Base-by-base conservation (phyloP, 2,797 vertebrate genomes). In the Poecilia velifera region DNA sequence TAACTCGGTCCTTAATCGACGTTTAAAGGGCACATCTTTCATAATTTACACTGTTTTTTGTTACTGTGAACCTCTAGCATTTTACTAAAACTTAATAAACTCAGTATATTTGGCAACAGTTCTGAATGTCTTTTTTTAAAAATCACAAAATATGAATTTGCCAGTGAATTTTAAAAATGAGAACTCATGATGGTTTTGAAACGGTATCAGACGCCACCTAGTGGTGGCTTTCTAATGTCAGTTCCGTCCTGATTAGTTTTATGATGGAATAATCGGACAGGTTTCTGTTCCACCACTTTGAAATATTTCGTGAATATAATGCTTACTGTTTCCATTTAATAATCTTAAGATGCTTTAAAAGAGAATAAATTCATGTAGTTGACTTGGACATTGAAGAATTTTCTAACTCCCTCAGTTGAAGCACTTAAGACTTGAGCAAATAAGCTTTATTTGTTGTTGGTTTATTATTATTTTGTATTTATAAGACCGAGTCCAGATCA, bases 21-120 rank as follows among this genome's bases (percentile, higher is more conserved):
- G 12, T 79, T 47, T 45, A 31, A 55, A 47, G 43, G 14, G 12
- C 82, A 90, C 84, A 70, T 84, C 78, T 81, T 81, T 89, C 75
- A 51, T 39, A 57, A 59, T 20, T 22, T 51, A 34, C 75, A 81
- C 53, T 78, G 70, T 83, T 74, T 86, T 90, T 93, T 92, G 79
- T 90, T 82, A 88, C 84, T 81, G 81, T 90, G 76, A 85, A 64
- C 76, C 57, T 83, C 55, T 77, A 88, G 74, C 31, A 4, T 90
- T 93, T 91, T 82, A 91, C 90, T 93, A 91, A 92, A 84, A 73
- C 2, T 18, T 46, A 66, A 36, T 79, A 53, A 79, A 73, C 31
- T 64, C 20, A 59, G 31, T 43, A n/a, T 45, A 41, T 76, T 25
- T 62, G n/a, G 1, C 20, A 68, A 68, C 34, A 3, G 16, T 9